Evolutionary conservation across 2,797 vertebrate genomes (phyloP).

Genomic region (Diplodus puntazzo): DNA sequence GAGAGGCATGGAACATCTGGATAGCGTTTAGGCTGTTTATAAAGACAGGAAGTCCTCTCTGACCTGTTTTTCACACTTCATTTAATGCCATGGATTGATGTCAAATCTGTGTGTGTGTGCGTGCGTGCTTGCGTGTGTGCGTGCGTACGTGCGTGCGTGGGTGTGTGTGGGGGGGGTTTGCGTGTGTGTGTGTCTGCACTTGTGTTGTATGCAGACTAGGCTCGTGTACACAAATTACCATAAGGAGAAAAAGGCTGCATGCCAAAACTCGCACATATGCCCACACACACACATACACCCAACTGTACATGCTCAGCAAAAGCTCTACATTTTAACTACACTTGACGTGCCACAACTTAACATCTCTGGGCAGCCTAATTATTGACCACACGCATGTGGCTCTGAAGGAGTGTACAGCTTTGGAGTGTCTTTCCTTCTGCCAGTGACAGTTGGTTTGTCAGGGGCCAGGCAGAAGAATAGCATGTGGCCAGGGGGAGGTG

Average conservation of each 20-base stretch:
- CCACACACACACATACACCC: slow-evolving; percentile 21
- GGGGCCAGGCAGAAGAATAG: slow-evolving; percentile 77
- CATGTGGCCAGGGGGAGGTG: slow-evolving; percentile 73
- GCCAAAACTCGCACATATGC: slow-evolving; percentile 44
- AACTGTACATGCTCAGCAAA: slow-evolving; percentile 40
- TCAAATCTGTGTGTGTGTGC: slow-evolving; percentile 62
- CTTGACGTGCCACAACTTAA: slow-evolving; percentile 72
- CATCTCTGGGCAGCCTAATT: slow-evolving; percentile 74
- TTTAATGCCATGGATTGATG: slow-evolving; percentile 81
- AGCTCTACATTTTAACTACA: slow-evolving; percentile 65
- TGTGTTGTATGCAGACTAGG: slow-evolving; percentile 26
- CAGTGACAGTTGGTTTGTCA: slow-evolving; percentile 78
- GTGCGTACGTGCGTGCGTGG: slow-evolving; percentile 6
- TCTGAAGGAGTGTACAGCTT: slow-evolving; percentile 64
- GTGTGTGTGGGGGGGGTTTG: not conserved
- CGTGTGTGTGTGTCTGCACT: slow-evolving; percentile 15
- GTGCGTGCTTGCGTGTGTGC: slow-evolving; percentile 4
- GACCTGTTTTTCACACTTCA: slow-evolving; percentile 84
- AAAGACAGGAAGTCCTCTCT: slow-evolving; percentile 83
- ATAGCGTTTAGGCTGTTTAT: slow-evolving; percentile 80
- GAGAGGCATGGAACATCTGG: slow-evolving; percentile 80
- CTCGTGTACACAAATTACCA: slow-evolving; percentile 37
- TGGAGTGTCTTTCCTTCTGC: slow-evolving; percentile 70
- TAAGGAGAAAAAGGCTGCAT: slow-evolving; percentile 33
- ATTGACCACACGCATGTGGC: slow-evolving; percentile 68